A percentile compares a stretch with the other conserved stretches of the same genome.
Conservation (phyloP, 2,113 vertebrate genomes). For the Albula glossodonta region DNA sequence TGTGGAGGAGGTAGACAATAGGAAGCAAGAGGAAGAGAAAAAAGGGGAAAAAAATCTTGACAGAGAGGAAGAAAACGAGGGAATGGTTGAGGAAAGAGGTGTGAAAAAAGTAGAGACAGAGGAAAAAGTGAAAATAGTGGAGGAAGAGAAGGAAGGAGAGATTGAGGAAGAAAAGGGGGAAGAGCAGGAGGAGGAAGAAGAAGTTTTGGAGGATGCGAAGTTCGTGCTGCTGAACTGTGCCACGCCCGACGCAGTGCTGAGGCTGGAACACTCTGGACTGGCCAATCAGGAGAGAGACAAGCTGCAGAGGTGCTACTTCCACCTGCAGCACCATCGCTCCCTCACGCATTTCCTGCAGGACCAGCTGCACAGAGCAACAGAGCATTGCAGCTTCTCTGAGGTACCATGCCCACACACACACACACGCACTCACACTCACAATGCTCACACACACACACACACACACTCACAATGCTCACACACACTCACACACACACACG, state of each 20-base stretch:
- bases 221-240: slow-evolving; percentile 81
- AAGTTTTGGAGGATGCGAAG: slow-evolving; percentile 64
- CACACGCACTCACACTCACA: neutral
- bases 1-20: no score
- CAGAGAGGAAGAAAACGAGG: no score
- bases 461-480: no score
- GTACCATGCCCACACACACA: slow-evolving; percentile 41
- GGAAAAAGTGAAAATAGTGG: no score
- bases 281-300: slow-evolving; percentile 49
- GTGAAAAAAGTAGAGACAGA: slow-evolving; percentile 62
- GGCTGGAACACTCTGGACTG: slow-evolving; percentile 62
- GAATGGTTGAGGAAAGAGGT: no score
- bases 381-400: slow-evolving; percentile 62
- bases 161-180: neutral
- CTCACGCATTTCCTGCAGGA: slow-evolving; percentile 60
- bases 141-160: slow-evolving; percentile 36
- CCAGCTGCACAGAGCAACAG: slow-evolving; percentile 37
- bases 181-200: neutral
- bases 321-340: slow-evolving; percentile 72
- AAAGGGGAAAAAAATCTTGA: no score
- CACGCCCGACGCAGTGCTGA: slow-evolving; percentile 87
- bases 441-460: no score
- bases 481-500: no score
- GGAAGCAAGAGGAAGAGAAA: no score
- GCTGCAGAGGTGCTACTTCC: slow-evolving; percentile 72